A percentile compares a stretch with the other conserved stretches of the same genome.
These are phyloP conservation scores for Chlamydotis undulata DNA, from an alignment of 2,113 vertebrate genomes.

Conservation along the genomic window DNA sequence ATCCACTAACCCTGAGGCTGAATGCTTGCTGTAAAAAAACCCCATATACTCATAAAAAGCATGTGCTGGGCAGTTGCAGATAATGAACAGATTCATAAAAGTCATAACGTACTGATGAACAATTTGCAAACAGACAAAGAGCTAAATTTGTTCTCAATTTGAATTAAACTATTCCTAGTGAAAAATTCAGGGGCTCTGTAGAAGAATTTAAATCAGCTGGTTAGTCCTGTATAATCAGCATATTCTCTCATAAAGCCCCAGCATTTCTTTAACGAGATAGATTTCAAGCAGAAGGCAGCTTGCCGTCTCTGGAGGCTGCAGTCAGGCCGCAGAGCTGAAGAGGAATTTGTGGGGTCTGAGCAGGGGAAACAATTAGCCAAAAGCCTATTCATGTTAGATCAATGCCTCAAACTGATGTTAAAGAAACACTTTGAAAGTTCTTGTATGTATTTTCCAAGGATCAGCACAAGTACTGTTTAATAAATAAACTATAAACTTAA, in stretches of 20 bases:
- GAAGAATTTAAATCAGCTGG: constrained; percentile 39
- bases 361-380: background rate
- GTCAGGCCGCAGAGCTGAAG: background rate
- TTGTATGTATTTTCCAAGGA: background rate
- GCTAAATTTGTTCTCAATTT: constrained; percentile 55
- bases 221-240: constrained; percentile 16
- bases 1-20: background rate
- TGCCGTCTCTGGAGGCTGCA: background rate
- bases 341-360: background rate
- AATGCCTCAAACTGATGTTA: background rate
- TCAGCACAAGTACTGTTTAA: background rate
- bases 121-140: constrained; percentile 65
- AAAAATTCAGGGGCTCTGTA: constrained; percentile 37
- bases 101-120: constrained; percentile 47
- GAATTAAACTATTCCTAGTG: constrained; percentile 38
- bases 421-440: background rate
- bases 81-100: constrained; percentile 60
- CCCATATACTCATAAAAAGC: background rate
- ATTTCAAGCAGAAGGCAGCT: background rate
- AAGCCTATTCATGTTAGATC: background rate
- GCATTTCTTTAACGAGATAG: background rate
- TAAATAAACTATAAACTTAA: background rate
- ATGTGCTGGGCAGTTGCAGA: constrained; percentile 20
- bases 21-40: background rate
- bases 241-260: background rate